phyloP scores from a whole-genome alignment of 2,888 invertebrate species.

The Sphinx pinastri region DNA sequence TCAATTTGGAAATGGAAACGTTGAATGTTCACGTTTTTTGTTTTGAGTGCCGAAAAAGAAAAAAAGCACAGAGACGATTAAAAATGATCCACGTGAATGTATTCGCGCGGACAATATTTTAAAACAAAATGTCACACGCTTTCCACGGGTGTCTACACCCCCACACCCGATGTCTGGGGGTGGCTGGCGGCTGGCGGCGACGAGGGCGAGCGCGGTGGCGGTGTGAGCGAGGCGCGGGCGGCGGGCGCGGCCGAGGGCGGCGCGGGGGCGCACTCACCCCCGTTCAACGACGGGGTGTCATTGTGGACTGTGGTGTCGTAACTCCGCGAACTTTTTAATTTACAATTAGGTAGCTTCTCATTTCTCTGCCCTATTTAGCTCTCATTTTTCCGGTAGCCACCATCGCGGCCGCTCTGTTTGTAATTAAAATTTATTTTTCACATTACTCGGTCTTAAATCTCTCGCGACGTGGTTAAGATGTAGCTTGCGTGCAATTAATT shows the following conservation, averaged over 20 bases:
- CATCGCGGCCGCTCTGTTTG: slow-evolving; percentile 62
- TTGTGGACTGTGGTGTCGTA: slow-evolving; percentile 84
- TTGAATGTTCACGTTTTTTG: slow-evolving; percentile 44
- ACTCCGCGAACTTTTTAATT: slow-evolving; percentile 84
- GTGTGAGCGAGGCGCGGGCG: slow-evolving; percentile 40
- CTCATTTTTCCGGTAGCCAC: slow-evolving; percentile 79
- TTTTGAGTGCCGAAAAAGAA: slow-evolving; percentile 54
- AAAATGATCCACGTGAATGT: slow-evolving; percentile 82
- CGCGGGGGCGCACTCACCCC: slow-evolving; percentile 46
- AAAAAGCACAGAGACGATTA: slow-evolving; percentile 72
- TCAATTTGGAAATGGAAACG: slow-evolving; percentile 37
- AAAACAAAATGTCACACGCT: slow-evolving; percentile 84
- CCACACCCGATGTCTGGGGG: slow-evolving; percentile 48
- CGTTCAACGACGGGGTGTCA: slow-evolving; percentile 71
- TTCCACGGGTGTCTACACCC: slow-evolving; percentile 77
- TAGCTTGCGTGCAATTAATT: slow-evolving; percentile 17
- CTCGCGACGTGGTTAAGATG: slow-evolving; percentile 39
- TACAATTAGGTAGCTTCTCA: slow-evolving; percentile 84
- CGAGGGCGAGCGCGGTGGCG: slow-evolving; percentile 39
- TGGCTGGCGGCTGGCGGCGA: slow-evolving; percentile 39
- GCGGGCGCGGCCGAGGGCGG: slow-evolving; percentile 41
- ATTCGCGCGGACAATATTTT: slow-evolving; percentile 83
- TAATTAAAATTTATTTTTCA: slow-evolving; percentile 82
- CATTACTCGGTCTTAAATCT: slow-evolving; percentile 65
- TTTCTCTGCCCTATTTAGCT: slow-evolving; percentile 84